A percentile compares a stretch with the other conserved stretches of the same genome.
Conservation (phyloP, 1,140 invertebrate genomes). For the Manduca sexta region DNA sequence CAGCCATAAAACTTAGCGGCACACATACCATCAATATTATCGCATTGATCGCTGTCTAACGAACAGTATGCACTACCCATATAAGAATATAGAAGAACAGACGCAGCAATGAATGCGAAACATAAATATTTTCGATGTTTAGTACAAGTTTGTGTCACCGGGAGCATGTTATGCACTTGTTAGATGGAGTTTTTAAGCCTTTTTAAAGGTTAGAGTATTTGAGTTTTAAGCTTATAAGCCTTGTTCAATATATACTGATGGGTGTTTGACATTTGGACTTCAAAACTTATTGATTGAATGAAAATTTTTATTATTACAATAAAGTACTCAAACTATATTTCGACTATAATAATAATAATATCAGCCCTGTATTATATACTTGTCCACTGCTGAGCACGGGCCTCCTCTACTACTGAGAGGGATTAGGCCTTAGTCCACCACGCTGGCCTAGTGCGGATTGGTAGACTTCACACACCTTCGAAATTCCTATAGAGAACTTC, state of each 20-base stretch:
- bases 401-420: no score
- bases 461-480: no score
- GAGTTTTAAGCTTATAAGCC: no score
- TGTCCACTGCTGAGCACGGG: no score
- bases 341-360: no score
- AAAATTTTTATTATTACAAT: no score
- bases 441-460: no score
- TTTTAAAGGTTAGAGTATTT: background rate
- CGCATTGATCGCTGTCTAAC: slow-evolving; percentile 23
- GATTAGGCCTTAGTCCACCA: no score
- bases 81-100: background rate
- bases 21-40: slow-evolving; percentile 24
- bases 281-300: background rate
- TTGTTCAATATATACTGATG: background rate
- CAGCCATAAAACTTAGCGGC: slow-evolving; percentile 33
- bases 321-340: no score
- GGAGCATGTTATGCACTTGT: slow-evolving; percentile 12
- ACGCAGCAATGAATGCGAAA: slow-evolving; percentile 11
- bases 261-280: background rate
- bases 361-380: no score
- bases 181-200: slow-evolving; percentile 1
- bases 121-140: background rate
- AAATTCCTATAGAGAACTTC: no score
- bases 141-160: background rate
- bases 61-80: slow-evolving; percentile 4